These are phyloP conservation scores for Zygaena filipendulae DNA, from an alignment of 2,888 invertebrate genomes.

Conservation along the genomic window DNA sequence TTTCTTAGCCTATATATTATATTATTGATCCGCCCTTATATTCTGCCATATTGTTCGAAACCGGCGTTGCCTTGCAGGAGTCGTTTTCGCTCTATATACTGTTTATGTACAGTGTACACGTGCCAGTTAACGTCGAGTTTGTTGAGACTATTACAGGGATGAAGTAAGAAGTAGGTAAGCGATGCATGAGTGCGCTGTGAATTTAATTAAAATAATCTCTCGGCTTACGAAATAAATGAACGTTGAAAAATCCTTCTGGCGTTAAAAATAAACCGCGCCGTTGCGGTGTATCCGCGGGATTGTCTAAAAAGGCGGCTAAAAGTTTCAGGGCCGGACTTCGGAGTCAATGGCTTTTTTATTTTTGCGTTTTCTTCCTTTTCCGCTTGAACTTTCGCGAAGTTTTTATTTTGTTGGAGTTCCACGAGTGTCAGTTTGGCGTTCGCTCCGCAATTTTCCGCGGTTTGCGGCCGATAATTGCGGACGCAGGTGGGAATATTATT, in stretches of 20 bases:
- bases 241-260: no score
- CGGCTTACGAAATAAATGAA: no score
- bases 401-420: conserved; percentile 63
- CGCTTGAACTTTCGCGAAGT: conserved; percentile 60
- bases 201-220: no score
- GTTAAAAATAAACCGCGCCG: conserved; percentile 38
- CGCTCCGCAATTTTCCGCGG: conserved; percentile 60
- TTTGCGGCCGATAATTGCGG: conserved; percentile 55
- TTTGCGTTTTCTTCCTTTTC: conserved; percentile 60
- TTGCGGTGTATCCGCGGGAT: conserved; percentile 46
- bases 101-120: no score
- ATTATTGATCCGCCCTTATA: conserved; percentile 51
- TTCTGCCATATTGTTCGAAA: conserved; percentile 47
- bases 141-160: no score
- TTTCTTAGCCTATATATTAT: conserved; percentile 59
- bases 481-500: conserved; percentile 53
- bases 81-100: no score
- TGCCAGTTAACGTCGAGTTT: no score
- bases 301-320: conserved; percentile 54
- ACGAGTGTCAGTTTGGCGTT: conserved; percentile 64
- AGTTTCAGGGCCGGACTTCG: conserved; percentile 50
- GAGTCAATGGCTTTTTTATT: conserved; percentile 67
- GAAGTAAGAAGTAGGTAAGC: no score
- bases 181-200: no score
- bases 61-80: no score